Conservation (phyloP, 30 jellyfish, hydroid and myxozoan species). For the Hydra vulgaris region DNA sequence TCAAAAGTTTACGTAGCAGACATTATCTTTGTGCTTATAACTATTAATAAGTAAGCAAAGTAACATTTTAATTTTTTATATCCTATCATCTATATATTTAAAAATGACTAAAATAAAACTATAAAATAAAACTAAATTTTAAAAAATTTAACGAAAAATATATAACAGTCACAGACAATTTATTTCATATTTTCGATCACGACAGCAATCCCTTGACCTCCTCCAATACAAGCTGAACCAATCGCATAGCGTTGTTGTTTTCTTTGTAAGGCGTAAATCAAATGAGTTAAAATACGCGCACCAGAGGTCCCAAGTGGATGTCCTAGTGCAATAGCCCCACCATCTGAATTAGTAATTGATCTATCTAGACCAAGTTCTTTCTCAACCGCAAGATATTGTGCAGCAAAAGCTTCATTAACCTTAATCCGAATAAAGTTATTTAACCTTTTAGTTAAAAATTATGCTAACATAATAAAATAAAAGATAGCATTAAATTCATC, state of each 20-base stretch:
- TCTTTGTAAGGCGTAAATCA: conserved; percentile 70
- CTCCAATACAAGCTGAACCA: conserved; percentile 97
- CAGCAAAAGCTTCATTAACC: conserved; percentile 96
- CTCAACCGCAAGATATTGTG: conserved; percentile 76
- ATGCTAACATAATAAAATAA: too few relatives aligned
- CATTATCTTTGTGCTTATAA: too few relatives aligned
- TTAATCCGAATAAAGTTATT: not conserved
- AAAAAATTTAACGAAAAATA: too few relatives aligned
- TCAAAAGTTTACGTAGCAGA: too few relatives aligned
- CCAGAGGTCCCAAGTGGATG: conserved; percentile 93
- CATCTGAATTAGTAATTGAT: conserved; percentile 53
- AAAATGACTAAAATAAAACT: too few relatives aligned
- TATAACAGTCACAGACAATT: too few relatives aligned
- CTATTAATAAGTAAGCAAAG: too few relatives aligned
- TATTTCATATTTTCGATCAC: conserved; percentile 56
- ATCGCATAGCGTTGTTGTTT: conserved; percentile 59
- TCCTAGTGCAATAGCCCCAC: conserved; percentile 96
- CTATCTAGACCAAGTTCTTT: conserved; percentile 72
- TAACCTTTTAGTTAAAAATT: not conserved
- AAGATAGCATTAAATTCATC: too few relatives aligned
- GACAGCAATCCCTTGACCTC: conserved; percentile 96
- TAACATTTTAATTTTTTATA: too few relatives aligned
- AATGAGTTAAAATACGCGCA: conserved; percentile 68
- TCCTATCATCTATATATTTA: too few relatives aligned
- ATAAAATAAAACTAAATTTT: too few relatives aligned